phyloP scores from a whole-genome alignment of 2,113 vertebrate species.

The Hippoglossus stenolepis region DNA sequence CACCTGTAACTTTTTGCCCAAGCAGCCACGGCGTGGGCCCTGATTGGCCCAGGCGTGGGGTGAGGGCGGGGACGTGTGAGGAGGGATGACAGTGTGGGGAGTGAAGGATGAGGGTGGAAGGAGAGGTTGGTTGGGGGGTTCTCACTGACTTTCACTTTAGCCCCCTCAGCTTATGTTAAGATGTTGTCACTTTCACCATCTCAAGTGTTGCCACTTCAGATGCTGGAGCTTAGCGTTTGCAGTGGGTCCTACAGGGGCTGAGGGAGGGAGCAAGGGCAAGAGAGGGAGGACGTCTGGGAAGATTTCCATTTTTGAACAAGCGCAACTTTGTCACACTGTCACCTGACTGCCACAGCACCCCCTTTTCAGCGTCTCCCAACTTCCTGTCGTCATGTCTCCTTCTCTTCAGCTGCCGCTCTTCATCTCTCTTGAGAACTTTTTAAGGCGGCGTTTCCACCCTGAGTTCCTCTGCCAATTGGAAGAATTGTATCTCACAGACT shows the following conservation, averaged over 20 bases:
- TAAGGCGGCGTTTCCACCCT: constrained; percentile 54
- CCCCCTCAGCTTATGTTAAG: constrained; percentile 83
- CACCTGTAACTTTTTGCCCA: constrained; percentile 44
- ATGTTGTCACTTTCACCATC: constrained; percentile 86
- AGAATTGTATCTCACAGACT: constrained; percentile 66
- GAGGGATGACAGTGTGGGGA: constrained; percentile 42
- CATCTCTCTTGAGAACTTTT: constrained; percentile 74
- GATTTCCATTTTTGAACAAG: constrained; percentile 80
- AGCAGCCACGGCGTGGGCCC: constrained; percentile 27
- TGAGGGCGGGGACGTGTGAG: constrained; percentile 6
- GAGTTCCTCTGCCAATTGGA: constrained; percentile 61
- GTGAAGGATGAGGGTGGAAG: constrained; percentile 63
- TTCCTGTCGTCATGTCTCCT: constrained; percentile 63
- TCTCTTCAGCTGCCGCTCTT: constrained; percentile 59
- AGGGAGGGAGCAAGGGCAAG: constrained; percentile 53
- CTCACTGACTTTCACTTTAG: constrained; percentile 76
- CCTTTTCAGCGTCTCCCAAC: constrained; percentile 63
- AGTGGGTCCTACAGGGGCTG: constrained; percentile 47
- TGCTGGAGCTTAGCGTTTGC: constrained; percentile 79
- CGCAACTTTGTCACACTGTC: constrained; percentile 75
- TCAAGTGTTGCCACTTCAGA: constrained; percentile 88
- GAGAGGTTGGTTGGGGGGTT: constrained; percentile 60
- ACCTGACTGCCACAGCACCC: constrained; percentile 66
- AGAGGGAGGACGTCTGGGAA: constrained; percentile 74
- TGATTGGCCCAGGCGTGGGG: constrained; percentile 5